Evolutionary conservation across 1,140 invertebrate species (phyloP).

Genomic region (Ptiloglossa arizonensis): DNA sequence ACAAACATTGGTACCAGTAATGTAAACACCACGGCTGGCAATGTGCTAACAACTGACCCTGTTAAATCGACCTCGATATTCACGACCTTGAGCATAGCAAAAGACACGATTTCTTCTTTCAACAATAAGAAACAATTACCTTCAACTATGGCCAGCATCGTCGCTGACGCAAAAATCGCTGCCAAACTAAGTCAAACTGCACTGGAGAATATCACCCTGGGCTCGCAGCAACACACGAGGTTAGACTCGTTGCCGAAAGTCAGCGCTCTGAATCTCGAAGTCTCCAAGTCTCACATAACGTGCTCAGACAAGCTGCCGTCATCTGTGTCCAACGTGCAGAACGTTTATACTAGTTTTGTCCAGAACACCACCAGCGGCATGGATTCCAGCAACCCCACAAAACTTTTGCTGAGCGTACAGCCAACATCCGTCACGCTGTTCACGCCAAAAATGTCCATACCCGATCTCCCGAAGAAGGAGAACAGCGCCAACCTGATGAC

Average conservation of each 20-base stretch:
- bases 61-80: constrained; percentile 47
- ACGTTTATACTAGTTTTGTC: constrained; percentile 13
- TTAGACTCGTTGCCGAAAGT: constrained; percentile 24
- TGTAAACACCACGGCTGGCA: not conserved
- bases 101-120: constrained; percentile 56
- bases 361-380: constrained; percentile 4
- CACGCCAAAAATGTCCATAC: constrained; percentile 72
- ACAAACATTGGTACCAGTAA: constrained; percentile 18
- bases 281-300: constrained; percentile 18
- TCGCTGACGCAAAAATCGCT: constrained; percentile 75
- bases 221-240: constrained; percentile 28
- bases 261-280: not conserved
- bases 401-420: constrained; percentile 62
- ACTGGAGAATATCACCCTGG: constrained; percentile 56
- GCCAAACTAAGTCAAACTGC: constrained; percentile 71
- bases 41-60: constrained; percentile 7
- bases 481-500: not conserved
- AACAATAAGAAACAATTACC: constrained; percentile 63
- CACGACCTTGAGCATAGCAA: constrained; percentile 39
- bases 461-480: constrained; percentile 69
- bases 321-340: constrained; percentile 2
- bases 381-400: constrained; percentile 41
- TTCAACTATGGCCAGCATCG: constrained; percentile 70
- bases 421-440: constrained; percentile 73
- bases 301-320: not conserved